These are phyloP conservation scores for Pseudoips prasinana DNA, from an alignment of 2,888 invertebrate genomes.

Conservation along the genomic window DNA sequence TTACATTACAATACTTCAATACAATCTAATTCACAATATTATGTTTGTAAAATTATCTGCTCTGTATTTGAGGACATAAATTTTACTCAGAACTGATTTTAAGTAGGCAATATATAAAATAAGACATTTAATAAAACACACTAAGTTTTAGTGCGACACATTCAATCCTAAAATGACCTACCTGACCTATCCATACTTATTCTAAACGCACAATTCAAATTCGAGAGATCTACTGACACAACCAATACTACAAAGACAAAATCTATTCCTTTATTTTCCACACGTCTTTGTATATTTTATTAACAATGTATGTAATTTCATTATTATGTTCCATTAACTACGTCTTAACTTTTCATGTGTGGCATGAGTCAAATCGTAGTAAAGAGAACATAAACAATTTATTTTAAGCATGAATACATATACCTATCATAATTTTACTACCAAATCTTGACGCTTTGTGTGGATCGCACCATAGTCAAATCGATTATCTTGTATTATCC, in stretches of 20 bases:
- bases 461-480: slow-evolving; percentile 1
- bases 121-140: too few relatives aligned
- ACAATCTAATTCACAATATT: neutral
- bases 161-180: neutral
- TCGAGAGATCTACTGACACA: slow-evolving; percentile 59
- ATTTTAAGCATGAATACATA: slow-evolving; percentile 10
- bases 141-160: slow-evolving; percentile 4
- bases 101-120: too few relatives aligned
- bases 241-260: slow-evolving; percentile 41
- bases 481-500: slow-evolving; percentile 10
- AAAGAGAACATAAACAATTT: slow-evolving; percentile 19
- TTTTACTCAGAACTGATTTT: too few relatives aligned
- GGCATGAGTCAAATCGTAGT: slow-evolving; percentile 9
- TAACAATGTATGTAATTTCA: slow-evolving; percentile 8
- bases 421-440: slow-evolving; percentile 7
- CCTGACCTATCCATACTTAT: slow-evolving; percentile 13
- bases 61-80: too few relatives aligned
- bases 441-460: slow-evolving; percentile 9
- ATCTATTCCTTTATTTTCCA: slow-evolving; percentile 10
- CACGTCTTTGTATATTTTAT: slow-evolving; percentile 14
- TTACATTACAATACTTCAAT: neutral
- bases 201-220: slow-evolving; percentile 34
- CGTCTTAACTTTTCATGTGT: slow-evolving; percentile 11
- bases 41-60: slow-evolving; percentile 27
- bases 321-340: slow-evolving; percentile 13